Evolutionary conservation across 1,140 invertebrate genomes (phyloP), one percentile per base, ranked within the genome.

Genomic region (Drosophila rufa): DNA sequence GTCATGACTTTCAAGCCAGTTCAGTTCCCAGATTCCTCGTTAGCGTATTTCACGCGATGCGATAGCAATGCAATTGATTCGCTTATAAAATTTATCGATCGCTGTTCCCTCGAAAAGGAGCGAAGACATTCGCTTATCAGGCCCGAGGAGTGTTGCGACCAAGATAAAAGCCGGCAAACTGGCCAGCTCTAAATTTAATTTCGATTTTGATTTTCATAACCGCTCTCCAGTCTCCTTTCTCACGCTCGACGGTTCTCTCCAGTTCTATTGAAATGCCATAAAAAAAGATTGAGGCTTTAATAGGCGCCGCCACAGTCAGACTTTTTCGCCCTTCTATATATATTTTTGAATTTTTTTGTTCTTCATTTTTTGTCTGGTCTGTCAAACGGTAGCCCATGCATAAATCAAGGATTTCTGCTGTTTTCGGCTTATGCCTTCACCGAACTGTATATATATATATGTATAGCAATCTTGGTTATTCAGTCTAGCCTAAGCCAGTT

Each of bases 51-150:
- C 84, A 89, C 85, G 85, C 85, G 85, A 90, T 89, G 82, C 82
- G 82, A 85, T 85, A 85, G 65, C 82, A 82, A 73, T 76, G 84
- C 85, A 90, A 90, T 90, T 90, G 85, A 90, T 82, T 83, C 76
- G 85, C 85, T 90, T 89, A 82, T 90, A 90, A 79, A 90, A 90
- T 90, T 90, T 90, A 90, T 90, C 85, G 85, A 90, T 90, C 85
- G 67, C 53, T 86, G 74, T 71, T 81, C 61, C 61, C 47, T 73
- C 62, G 79, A 62, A 75, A 76, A 57, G 27, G 33, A 45, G 75
- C 43, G 60, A 62, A 74, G 71, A 53, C 64, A 58, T 67, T 62
- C 25, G 55, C 75, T 78, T 79, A 79, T 78, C 75, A 78, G 75
- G n/a, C 33, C 5, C 15, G 6, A 14, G 27, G 43, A 84, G 78